phyloP scores from a whole-genome alignment of 2,113 vertebrate species.

The Alces alces region DNA sequence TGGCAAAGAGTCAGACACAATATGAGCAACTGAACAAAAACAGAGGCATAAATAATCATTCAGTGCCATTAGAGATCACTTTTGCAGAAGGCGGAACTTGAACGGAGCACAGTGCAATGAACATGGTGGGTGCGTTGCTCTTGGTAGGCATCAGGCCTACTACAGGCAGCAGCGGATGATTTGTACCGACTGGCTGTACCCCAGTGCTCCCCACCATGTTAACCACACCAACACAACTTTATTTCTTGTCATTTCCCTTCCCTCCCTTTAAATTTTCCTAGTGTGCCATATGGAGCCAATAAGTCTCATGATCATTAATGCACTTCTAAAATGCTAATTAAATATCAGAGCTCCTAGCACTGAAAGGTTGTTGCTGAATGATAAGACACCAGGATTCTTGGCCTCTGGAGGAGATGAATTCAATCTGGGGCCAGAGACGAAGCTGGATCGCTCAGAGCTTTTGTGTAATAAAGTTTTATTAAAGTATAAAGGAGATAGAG shows the following conservation, averaged over 20 bases:
- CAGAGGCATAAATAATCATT: background rate
- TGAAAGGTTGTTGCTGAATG: no score
- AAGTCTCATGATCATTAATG: background rate
- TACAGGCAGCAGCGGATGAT: background rate
- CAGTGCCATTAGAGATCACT: background rate
- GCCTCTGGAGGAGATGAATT: no score
- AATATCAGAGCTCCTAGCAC: background rate
- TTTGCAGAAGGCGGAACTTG: background rate
- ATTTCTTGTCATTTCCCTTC: background rate
- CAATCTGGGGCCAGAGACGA: no score
- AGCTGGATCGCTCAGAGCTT: no score
- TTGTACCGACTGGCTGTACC: background rate
- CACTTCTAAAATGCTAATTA: background rate
- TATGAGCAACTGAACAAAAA: background rate
- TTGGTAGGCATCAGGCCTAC: background rate
- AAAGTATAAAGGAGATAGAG: no score
- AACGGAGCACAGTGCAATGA: background rate
- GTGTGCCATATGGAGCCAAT: background rate
- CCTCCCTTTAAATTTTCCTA: background rate
- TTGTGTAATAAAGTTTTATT: no score
- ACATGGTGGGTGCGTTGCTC: background rate
- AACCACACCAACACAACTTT: background rate
- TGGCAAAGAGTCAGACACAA: background rate
- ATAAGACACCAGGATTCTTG: no score
- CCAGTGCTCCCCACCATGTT: background rate